phyloP scores from a whole-genome alignment of 2,888 invertebrate species.

The Limenitis camilla region DNA sequence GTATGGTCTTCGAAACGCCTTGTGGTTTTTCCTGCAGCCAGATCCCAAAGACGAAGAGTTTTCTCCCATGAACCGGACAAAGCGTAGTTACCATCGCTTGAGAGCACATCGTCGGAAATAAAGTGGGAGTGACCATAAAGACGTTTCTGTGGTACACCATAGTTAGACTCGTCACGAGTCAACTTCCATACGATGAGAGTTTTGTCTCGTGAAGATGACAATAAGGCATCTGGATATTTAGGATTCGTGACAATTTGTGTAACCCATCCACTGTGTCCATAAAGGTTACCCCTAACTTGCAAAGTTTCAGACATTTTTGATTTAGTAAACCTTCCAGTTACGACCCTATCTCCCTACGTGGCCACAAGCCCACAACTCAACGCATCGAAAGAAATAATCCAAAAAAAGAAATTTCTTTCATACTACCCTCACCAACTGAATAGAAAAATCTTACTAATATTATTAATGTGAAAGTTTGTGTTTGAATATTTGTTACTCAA shows the following conservation, averaged over 20 bases:
- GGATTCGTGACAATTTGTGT: slow-evolving; percentile 99
- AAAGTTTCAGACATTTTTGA: slow-evolving; percentile 89
- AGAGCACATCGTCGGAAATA: slow-evolving; percentile 98
- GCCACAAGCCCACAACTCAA: too few relatives aligned
- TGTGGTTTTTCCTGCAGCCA: slow-evolving; percentile 96
- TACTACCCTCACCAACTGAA: too few relatives aligned
- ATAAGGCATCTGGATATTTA: slow-evolving; percentile 97
- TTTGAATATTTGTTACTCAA: too few relatives aligned
- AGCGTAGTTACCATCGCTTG: slow-evolving; percentile 99
- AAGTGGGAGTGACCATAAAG: slow-evolving; percentile 98
- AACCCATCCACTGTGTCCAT: slow-evolving; percentile 99
- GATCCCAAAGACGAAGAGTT: slow-evolving; percentile 98
- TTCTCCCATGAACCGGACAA: slow-evolving; percentile 99
- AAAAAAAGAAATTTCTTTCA: too few relatives aligned
- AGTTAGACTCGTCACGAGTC: slow-evolving; percentile 94
- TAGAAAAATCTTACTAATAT: too few relatives aligned
- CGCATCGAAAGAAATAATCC: too few relatives aligned
- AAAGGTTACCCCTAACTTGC: slow-evolving; percentile 94
- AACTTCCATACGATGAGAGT: slow-evolving; percentile 98
- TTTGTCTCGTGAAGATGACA: slow-evolving; percentile 97
- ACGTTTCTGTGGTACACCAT: slow-evolving; percentile 96
- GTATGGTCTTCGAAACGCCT: slow-evolving; percentile 99
- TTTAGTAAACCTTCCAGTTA: too few relatives aligned
- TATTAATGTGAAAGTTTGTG: too few relatives aligned
- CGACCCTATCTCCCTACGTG: too few relatives aligned